phyloP scores from a whole-genome alignment of 2,113 vertebrate genomes.

The Martes martes region DNA sequence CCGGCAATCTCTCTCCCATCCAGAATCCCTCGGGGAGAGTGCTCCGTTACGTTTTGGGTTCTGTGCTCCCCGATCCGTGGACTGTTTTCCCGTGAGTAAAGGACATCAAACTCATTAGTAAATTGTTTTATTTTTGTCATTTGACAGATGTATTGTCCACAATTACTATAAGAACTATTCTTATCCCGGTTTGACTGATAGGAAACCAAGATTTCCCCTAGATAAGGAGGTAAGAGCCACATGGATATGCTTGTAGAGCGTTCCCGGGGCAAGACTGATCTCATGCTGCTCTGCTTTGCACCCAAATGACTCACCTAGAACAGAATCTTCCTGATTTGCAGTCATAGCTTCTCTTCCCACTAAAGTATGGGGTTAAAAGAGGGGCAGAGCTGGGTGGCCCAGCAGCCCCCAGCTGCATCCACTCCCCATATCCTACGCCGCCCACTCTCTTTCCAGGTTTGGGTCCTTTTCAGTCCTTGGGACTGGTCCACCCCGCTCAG shows the following conservation, averaged over 20 bases:
- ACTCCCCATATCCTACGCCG: background rate
- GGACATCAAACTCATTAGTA: background rate
- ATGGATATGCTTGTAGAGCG: background rate
- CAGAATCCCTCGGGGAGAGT: background rate
- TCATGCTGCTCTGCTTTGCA: background rate
- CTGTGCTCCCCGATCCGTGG: background rate
- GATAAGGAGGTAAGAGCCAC: background rate
- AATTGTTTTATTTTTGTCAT: background rate
- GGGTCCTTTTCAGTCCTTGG: background rate
- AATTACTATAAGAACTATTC: background rate
- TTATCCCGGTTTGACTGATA: background rate
- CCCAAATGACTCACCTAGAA: background rate
- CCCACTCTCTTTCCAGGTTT: background rate
- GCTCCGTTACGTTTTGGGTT: background rate
- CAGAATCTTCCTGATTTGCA: background rate
- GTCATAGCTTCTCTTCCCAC: background rate
- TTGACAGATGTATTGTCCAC: background rate
- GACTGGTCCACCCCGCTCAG: background rate
- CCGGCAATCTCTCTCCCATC: background rate
- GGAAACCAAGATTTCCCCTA: background rate
- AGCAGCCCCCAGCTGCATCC: background rate
- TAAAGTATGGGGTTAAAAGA: background rate
- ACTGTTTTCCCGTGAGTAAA: background rate
- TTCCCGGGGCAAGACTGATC: background rate
- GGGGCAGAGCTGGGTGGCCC: background rate